phyloP scores from a whole-genome alignment of 1,140 invertebrate genomes.

The Phocides pigmalion region DNA sequence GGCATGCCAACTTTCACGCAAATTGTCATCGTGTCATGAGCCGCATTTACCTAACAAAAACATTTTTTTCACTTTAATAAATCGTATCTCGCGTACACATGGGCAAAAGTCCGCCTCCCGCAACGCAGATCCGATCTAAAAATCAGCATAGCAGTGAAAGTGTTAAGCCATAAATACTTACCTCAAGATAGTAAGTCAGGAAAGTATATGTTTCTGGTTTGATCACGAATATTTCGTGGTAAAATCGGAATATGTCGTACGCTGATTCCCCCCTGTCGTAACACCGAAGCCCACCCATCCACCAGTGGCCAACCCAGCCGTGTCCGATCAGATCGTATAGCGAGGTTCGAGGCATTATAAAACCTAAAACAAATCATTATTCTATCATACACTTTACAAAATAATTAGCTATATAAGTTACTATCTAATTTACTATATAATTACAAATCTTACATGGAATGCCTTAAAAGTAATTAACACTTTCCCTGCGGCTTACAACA shows the following conservation, averaged over 20 bases:
- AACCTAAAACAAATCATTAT: conserved; percentile 53
- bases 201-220: conserved; percentile 44
- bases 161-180: too few species aligned
- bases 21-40: conserved; percentile 48
- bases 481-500: too few species aligned
- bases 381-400: too few species aligned
- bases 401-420: too few species aligned
- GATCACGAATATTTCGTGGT: conserved; percentile 63
- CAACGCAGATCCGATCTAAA: too few species aligned
- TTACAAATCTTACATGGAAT: too few species aligned
- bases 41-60: conserved; percentile 48
- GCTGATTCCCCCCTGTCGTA: conserved; percentile 60
- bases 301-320: conserved; percentile 70
- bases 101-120: too few species aligned
- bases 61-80: too few species aligned
- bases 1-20: conserved; percentile 72
- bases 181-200: conserved; percentile 65
- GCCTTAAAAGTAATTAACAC: too few species aligned
- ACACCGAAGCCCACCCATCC: conserved; percentile 66
- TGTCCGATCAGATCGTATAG: conserved; percentile 48
- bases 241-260: conserved; percentile 62
- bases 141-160: too few species aligned
- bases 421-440: too few species aligned
- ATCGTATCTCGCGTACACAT: too few species aligned
- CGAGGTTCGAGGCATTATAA: conserved; percentile 55